Evolutionary conservation across 2,888 invertebrate genomes (phyloP).

Genomic region (Epinotia ramella): DNA sequence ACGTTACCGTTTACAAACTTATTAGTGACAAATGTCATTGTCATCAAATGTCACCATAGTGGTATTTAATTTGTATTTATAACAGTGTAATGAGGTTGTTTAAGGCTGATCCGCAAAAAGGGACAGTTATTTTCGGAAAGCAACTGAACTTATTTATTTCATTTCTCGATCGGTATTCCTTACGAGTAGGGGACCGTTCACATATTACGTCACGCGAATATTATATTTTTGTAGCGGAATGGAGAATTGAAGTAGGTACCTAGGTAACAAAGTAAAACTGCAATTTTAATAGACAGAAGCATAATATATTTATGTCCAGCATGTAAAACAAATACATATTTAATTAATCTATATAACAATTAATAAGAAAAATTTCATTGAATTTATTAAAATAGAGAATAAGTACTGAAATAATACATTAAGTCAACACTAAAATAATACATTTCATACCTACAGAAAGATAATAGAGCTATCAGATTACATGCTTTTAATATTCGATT

Average conservation of each 20-base stretch:
- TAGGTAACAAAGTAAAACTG: conserved; percentile 21
- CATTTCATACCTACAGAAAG: conserved; percentile 16
- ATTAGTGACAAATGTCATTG: conserved; percentile 15
- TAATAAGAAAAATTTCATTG: conserved; percentile 25
- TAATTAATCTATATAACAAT: conserved; percentile 21
- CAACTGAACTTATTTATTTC: too few relatives aligned
- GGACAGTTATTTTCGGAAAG: too few relatives aligned
- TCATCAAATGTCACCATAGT: not conserved
- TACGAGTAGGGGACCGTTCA: too few relatives aligned
- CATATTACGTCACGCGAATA: too few relatives aligned
- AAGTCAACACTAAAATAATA: conserved; percentile 9
- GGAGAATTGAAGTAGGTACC: not conserved
- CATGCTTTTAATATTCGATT: conserved; percentile 27
- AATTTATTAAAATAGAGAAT: conserved; percentile 19
- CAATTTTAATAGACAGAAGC: conserved; percentile 26
- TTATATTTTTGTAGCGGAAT: not conserved
- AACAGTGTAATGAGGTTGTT: not conserved
- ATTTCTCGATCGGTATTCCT: too few relatives aligned
- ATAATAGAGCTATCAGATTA: conserved; percentile 23
- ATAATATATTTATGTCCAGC: conserved; percentile 42
- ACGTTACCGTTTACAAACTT: too few relatives aligned
- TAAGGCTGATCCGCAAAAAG: too few relatives aligned
- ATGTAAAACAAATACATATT: conserved; percentile 34
- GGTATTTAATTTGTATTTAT: not conserved
- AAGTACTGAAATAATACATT: conserved; percentile 16